Percentiles rank a stretch among this genome's conserved stretches.
These are phyloP conservation scores for Bombyx mandarina DNA, from an alignment of 1,140 invertebrate species.

Conservation along the genomic window DNA sequence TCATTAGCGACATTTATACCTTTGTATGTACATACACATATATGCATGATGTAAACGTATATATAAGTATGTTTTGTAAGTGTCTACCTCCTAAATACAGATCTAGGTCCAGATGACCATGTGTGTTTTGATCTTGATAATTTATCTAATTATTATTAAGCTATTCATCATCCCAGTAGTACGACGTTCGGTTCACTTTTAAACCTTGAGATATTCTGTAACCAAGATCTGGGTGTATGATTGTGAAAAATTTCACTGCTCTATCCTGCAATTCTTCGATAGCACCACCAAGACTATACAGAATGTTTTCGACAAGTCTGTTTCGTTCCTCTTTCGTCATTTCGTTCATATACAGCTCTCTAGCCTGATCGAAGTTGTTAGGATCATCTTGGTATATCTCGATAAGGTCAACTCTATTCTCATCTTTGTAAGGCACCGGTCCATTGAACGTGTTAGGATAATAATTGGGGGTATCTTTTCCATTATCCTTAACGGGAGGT, in stretches of 20 bases:
- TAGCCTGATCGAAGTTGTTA: conserved; percentile 88
- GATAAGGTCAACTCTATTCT: conserved; percentile 48
- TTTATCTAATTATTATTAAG: no score
- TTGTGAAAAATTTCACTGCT: conserved; percentile 9
- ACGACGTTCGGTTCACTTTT: conserved; percentile 8
- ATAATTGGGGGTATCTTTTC: conserved; percentile 88
- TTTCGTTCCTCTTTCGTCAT: conserved; percentile 77
- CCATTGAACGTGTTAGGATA: conserved; percentile 62
- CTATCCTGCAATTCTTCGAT: conserved; percentile 7
- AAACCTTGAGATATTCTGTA: conserved; percentile 11
- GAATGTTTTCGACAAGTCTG: conserved; percentile 83
- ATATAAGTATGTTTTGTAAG: no score
- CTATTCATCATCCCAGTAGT: conserved; percentile 5
- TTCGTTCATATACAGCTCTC: conserved; percentile 82
- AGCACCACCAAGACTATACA: conserved; percentile 12
- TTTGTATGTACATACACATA: no score
- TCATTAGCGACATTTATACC: no score
- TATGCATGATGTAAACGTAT: no score
- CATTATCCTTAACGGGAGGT: conserved; percentile 72
- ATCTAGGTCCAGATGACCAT: no score
- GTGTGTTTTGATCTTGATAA: no score
- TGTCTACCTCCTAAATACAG: no score
- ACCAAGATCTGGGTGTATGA: conserved; percentile 13
- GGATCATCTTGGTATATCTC: conserved; percentile 68
- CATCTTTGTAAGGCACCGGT: conserved; percentile 71